Evolutionary conservation across 2,113 vertebrate species (phyloP).

Genomic region (Castor canadensis): DNA sequence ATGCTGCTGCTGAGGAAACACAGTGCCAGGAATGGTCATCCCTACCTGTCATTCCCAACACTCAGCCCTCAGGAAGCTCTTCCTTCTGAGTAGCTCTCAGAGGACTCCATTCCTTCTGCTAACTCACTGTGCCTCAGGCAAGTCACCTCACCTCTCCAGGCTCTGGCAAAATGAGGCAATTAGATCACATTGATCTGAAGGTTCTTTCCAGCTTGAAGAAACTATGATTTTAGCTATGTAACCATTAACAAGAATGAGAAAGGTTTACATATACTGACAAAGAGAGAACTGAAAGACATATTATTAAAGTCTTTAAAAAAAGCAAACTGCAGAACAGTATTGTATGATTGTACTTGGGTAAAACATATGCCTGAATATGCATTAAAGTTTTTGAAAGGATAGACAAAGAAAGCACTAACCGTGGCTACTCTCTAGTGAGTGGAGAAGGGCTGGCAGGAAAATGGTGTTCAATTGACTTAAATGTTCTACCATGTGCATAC

Average conservation of each 20-base stretch:
- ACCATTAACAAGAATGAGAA: conserved; percentile 37
- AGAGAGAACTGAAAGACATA: conserved; percentile 26
- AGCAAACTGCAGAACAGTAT: conserved; percentile 50
- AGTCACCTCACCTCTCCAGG: conserved; percentile 44
- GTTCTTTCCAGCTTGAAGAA: conserved; percentile 55
- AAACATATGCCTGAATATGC: conserved; percentile 48
- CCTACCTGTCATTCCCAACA: neutral
- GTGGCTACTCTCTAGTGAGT: neutral
- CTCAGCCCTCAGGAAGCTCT: neutral
- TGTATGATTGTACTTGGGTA: conserved; percentile 40
- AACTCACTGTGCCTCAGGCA: neutral
- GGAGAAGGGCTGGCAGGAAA: neutral
- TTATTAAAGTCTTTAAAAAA: conserved; percentile 59
- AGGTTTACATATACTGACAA: neutral
- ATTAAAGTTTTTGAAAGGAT: neutral
- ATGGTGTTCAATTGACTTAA: neutral
- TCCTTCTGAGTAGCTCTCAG: neutral
- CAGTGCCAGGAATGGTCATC: neutral
- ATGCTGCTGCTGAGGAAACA: neutral
- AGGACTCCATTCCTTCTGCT: conserved; percentile 30
- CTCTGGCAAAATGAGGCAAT: conserved; percentile 67
- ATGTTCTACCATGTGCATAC: neutral
- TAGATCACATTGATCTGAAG: conserved; percentile 62
- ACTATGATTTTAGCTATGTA: conserved; percentile 65
- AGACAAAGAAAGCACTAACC: neutral